Conservation (phyloP, 2,797 vertebrate genomes). For the Pseudomugil gertrudae region DNA sequence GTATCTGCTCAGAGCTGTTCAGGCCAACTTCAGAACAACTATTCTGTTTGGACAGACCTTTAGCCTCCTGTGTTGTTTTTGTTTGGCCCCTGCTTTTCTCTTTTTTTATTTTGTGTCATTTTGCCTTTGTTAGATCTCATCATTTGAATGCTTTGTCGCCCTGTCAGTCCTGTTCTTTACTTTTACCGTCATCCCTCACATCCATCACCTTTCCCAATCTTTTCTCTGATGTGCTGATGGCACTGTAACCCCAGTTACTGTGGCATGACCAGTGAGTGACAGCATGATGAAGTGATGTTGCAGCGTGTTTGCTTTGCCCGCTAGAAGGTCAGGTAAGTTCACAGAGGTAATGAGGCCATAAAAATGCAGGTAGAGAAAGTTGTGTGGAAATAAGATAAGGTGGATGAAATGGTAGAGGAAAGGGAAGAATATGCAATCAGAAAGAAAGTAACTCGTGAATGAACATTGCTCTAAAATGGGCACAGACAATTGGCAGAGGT, state of each 20-base stretch:
- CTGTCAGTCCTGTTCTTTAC: constrained; percentile 26
- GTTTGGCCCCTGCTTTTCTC: constrained; percentile 21
- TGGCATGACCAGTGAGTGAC: constrained; percentile 66
- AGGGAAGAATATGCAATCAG: constrained; percentile 15
- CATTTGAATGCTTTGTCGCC: constrained; percentile 13
- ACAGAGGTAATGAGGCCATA: constrained; percentile 75
- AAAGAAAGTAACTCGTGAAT: constrained; percentile 6
- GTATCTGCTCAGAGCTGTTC: constrained; percentile 49
- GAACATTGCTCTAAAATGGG: constrained; percentile 11
- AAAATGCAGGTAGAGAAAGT: constrained; percentile 68
- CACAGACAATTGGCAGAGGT: constrained; percentile 20
- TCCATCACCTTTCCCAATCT: constrained; percentile 22
- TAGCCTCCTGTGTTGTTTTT: constrained; percentile 9
- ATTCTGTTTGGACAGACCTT: constrained; percentile 15
- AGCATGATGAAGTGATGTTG: constrained; percentile 71
- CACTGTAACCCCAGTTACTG: constrained; percentile 47
- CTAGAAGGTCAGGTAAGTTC: constrained; percentile 61
- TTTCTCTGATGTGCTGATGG: constrained; percentile 35
- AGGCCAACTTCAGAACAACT: constrained; percentile 16
- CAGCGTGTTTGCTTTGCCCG: constrained; percentile 61
- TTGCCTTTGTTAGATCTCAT: constrained; percentile 21
- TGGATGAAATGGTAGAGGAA: constrained; percentile 18
- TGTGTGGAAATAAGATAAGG: constrained; percentile 46
- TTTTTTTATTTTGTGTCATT: constrained; percentile 2
- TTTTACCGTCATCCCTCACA: constrained; percentile 9